These are phyloP conservation scores for Echinarachnius parma DNA, from an alignment of 53 echinoderm and acorn worm genomes.

Conservation along the genomic window DNA sequence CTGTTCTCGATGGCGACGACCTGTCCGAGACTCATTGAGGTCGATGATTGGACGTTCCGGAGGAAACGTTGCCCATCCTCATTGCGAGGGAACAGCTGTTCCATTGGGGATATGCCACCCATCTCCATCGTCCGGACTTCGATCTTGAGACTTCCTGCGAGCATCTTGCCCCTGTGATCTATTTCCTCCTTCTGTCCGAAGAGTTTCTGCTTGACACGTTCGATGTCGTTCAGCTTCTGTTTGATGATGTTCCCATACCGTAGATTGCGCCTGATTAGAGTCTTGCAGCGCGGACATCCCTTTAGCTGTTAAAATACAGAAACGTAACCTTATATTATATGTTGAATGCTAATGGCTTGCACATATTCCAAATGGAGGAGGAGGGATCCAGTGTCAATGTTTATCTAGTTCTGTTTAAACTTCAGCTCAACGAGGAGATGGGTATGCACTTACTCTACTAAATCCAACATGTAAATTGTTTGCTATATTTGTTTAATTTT, in stretches of 20 bases:
- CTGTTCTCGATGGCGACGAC: slow-evolving; percentile 18
- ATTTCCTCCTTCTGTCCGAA: slow-evolving; percentile 44
- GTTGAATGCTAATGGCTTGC: too few species aligned
- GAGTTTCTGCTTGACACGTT: slow-evolving; percentile 58
- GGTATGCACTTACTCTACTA: too few species aligned
- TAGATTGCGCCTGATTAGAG: slow-evolving; percentile 72
- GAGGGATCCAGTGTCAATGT: too few species aligned
- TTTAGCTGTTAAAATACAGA: slow-evolving; percentile 51
- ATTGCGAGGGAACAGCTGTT: slow-evolving; percentile 1
- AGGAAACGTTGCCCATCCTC: slow-evolving; percentile 9
- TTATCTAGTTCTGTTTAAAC: too few species aligned
- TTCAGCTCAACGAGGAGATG: too few species aligned
- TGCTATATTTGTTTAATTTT: too few species aligned
- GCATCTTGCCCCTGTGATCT: not conserved
- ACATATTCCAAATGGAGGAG: too few species aligned
- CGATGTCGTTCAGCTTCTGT: slow-evolving; percentile 60
- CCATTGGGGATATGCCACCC: not conserved
- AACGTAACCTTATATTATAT: too few species aligned
- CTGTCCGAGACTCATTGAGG: slow-evolving; percentile 8
- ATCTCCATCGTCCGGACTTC: slow-evolving; percentile 20
- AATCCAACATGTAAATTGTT: too few species aligned
- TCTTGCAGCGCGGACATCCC: slow-evolving; percentile 72
- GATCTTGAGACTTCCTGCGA: not conserved
- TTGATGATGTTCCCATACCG: slow-evolving; percentile 70
- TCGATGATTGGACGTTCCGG: not conserved